Percentiles rank a stretch among this genome's conserved stretches.
Evolutionary conservation across 2,888 invertebrate genomes (phyloP).

Genomic region (Epinotia demarniana): DNA sequence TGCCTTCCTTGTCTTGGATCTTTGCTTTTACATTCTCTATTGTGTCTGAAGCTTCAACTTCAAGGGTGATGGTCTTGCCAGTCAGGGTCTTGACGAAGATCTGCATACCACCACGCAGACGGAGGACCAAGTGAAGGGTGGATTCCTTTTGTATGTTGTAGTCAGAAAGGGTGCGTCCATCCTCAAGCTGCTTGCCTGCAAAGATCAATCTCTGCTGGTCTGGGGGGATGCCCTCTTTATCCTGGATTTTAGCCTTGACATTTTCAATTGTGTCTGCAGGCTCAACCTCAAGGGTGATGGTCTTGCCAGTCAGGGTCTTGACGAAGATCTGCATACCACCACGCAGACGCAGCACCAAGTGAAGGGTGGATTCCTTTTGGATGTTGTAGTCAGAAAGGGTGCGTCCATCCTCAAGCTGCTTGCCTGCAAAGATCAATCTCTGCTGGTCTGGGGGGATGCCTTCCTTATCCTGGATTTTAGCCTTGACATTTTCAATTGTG

Average conservation of each 20-base stretch:
- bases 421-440: conserved; percentile 47
- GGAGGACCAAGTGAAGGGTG: conserved; percentile 49
- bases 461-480: conserved; percentile 48
- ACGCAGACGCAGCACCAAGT: conserved; percentile 48
- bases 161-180: conserved; percentile 47
- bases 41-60: conserved; percentile 46
- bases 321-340: conserved; percentile 49
- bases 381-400: conserved; percentile 48
- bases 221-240: conserved; percentile 47
- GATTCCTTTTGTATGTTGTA: no score
- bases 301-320: conserved; percentile 47
- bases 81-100: conserved; percentile 48
- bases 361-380: conserved; percentile 50
- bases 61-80: conserved; percentile 47
- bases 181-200: conserved; percentile 47
- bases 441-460: conserved; percentile 49
- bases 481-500: conserved; percentile 48
- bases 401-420: conserved; percentile 48
- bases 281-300: conserved; percentile 47
- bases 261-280: conserved; percentile 47
- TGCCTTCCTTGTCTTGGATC: conserved; percentile 48
- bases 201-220: conserved; percentile 47
- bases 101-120: conserved; percentile 48
- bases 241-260: conserved; percentile 47
- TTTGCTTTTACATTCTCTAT: conserved; percentile 48